These are phyloP conservation scores for Petrocephalus sullivani DNA, from an alignment of 2,797 vertebrate species.

Conservation along the genomic window DNA sequence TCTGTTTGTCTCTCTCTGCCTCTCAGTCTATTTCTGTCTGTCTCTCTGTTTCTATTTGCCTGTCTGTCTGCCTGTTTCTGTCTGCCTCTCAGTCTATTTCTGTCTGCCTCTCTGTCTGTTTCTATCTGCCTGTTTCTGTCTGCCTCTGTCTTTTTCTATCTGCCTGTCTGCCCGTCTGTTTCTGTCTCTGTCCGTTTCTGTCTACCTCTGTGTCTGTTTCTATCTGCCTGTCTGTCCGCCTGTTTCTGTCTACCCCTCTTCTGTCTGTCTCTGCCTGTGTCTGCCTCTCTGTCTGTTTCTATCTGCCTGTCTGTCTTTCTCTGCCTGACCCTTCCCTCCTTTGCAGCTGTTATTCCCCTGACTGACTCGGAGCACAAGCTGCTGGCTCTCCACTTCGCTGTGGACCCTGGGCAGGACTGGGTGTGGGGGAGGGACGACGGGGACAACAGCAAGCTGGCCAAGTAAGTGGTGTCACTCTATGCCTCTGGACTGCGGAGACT, in stretches of 20 bases:
- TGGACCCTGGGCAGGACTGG: conserved; percentile 96
- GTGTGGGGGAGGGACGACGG: conserved; percentile 95
- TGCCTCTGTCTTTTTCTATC: neutral
- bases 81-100: neutral
- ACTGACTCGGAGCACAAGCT: conserved; percentile 98
- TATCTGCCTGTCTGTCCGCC: too few relatives aligned
- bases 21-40: neutral
- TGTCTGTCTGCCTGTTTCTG: neutral
- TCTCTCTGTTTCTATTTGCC: neutral
- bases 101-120: neutral
- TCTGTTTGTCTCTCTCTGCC: neutral
- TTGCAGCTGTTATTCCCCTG: conserved; percentile 92
- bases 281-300: neutral
- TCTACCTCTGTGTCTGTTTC: neutral
- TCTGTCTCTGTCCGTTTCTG: neutral
- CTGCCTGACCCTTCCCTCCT: neutral
- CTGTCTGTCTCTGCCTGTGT: too few relatives aligned
- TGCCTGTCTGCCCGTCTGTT: too few relatives aligned
- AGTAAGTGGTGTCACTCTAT: conserved; percentile 64
- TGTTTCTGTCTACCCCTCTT: too few relatives aligned
- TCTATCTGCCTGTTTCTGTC: too few relatives aligned
- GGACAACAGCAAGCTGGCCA: conserved; percentile 88
- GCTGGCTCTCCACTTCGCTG: conserved; percentile 93
- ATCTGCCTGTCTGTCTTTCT: neutral
- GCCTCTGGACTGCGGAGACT: neutral